phyloP scores from a whole-genome alignment of 1,140 invertebrate species.

The Calephelis virginiensis region DNA sequence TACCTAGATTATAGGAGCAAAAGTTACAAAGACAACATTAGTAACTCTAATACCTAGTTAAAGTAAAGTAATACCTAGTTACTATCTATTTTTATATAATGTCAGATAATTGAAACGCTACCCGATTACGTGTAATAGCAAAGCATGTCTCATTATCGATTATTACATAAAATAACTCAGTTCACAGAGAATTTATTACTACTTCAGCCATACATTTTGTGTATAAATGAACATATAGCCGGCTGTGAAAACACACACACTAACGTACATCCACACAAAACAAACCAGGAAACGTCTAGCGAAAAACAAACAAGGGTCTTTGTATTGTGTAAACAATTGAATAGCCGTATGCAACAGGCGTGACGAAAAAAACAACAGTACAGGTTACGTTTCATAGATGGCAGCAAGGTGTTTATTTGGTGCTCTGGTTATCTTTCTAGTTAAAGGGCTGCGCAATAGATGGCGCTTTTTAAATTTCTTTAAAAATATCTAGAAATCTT shows the following conservation, averaged over 20 bases:
- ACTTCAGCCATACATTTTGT: constrained; percentile 54
- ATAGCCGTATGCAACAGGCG: constrained; percentile 73
- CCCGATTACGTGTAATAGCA: background rate
- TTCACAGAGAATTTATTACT: constrained; percentile 65
- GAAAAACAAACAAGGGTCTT: constrained; percentile 78
- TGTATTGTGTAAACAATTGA: constrained; percentile 76
- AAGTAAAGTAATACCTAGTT: no score
- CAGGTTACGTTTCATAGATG: constrained; percentile 57
- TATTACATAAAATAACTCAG: constrained; percentile 29
- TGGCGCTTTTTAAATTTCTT: constrained; percentile 40
- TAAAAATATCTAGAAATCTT: constrained; percentile 19
- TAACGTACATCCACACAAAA: constrained; percentile 61
- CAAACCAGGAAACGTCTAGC: constrained; percentile 78
- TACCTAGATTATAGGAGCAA: no score
- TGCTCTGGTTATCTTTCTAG: background rate
- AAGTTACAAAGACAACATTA: no score
- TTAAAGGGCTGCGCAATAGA: constrained; percentile 30
- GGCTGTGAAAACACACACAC: constrained; percentile 69
- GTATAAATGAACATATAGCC: constrained; percentile 57
- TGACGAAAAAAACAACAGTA: constrained; percentile 61
- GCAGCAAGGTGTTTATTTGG: constrained; percentile 29
- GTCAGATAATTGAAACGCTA: background rate
- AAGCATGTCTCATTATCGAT: background rate
- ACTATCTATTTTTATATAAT: background rate
- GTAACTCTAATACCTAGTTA: no score